These are phyloP conservation scores for Sinocyclocheilus maitianheensis DNA, from an alignment of 2,113 vertebrate genomes.

Conservation along the genomic window DNA sequence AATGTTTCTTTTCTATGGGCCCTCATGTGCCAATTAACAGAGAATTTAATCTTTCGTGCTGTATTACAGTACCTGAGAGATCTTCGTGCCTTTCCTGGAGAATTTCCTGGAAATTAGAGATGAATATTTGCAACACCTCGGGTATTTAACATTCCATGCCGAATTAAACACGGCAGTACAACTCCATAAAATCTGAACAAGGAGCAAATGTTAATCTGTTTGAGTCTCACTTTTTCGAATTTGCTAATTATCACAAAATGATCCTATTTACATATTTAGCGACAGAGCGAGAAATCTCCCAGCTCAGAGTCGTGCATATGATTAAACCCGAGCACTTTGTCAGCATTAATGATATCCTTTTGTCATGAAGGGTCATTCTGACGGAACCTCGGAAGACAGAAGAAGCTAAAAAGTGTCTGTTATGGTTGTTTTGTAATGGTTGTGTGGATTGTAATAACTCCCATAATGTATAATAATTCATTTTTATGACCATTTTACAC, in stretches of 20 bases:
- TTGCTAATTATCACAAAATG: slow-evolving; percentile 47
- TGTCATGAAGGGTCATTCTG: slow-evolving; percentile 36
- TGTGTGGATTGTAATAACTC: neutral
- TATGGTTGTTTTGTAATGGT: neutral
- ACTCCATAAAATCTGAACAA: slow-evolving; percentile 22
- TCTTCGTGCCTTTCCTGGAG: neutral
- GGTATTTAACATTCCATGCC: slow-evolving; percentile 35
- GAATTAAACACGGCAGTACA: slow-evolving; percentile 24
- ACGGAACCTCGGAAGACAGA: slow-evolving; percentile 1
- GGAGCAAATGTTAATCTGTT: slow-evolving; percentile 45
- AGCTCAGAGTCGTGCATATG: slow-evolving; percentile 15
- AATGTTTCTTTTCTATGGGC: neutral
- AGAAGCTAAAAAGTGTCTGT: neutral
- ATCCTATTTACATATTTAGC: slow-evolving; percentile 50
- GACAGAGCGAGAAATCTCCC: slow-evolving; percentile 24
- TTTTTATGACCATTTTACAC: neutral
- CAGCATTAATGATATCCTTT: slow-evolving; percentile 32
- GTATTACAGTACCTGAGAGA: slow-evolving; percentile 11
- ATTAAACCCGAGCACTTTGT: slow-evolving; percentile 31
- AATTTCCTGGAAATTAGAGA: slow-evolving; percentile 14
- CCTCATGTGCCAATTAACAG: neutral
- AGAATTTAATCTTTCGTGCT: slow-evolving; percentile 5
- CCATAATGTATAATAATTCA: neutral
- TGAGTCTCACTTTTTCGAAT: slow-evolving; percentile 26
- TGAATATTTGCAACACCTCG: slow-evolving; percentile 42